phyloP scores from a whole-genome alignment of 2,888 invertebrate genomes.

The Temnothorax ravouxi region DNA sequence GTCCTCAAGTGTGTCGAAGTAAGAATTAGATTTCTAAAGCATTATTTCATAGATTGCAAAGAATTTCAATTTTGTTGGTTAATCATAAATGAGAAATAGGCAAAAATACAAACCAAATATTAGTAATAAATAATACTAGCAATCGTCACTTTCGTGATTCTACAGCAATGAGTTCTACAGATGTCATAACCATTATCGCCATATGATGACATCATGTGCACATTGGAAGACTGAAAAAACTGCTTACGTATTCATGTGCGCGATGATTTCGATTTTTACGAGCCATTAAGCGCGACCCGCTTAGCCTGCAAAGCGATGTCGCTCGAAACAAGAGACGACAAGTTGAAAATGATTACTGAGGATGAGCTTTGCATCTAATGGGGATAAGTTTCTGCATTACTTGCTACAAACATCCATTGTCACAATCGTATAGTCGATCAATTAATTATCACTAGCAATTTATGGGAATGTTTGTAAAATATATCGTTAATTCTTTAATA shows the following conservation, averaged over 20 bases:
- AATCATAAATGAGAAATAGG: not conserved
- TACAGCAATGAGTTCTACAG: slow-evolving; percentile 21
- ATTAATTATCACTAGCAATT: slow-evolving; percentile 37
- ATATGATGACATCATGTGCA: slow-evolving; percentile 78
- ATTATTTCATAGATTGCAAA: not conserved
- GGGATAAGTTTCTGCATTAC: slow-evolving; percentile 41
- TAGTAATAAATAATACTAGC: slow-evolving; percentile 4
- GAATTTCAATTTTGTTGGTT: not conserved
- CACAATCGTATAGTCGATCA: slow-evolving; percentile 9
- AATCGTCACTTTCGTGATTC: not conserved
- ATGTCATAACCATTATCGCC: slow-evolving; percentile 41
- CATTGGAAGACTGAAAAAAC: slow-evolving; percentile 69
- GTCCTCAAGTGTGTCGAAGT: not conserved
- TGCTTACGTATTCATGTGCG: slow-evolving; percentile 85
- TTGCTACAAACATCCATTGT: slow-evolving; percentile 28
- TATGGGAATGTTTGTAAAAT: not conserved
- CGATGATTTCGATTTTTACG: slow-evolving; percentile 85
- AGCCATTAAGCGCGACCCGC: slow-evolving; percentile 83
- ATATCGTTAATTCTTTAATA: slow-evolving; percentile 7
- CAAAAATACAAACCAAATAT: not conserved
- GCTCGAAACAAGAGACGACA: slow-evolving; percentile 82
- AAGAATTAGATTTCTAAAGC: not conserved
- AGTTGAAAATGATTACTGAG: slow-evolving; percentile 82
- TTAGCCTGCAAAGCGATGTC: slow-evolving; percentile 82
- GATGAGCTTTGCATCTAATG: slow-evolving; percentile 73